These are phyloP conservation scores for Acanthurus lineatus DNA, from an alignment of 2,797 vertebrate species.

Conservation along the genomic window DNA sequence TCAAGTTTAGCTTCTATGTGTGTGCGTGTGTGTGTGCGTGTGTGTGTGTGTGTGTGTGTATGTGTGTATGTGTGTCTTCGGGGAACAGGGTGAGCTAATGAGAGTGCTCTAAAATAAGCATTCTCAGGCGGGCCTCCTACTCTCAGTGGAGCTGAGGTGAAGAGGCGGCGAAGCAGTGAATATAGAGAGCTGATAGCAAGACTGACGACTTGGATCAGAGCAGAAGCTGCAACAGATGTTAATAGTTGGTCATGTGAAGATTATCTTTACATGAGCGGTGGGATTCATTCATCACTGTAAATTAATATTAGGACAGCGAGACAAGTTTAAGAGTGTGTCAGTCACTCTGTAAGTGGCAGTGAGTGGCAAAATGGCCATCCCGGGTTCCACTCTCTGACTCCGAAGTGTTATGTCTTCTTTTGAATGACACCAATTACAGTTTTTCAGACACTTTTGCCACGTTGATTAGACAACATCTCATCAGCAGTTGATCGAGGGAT, in stretches of 20 bases:
- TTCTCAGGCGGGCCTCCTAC: slow-evolving; percentile 59
- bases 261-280: not conserved
- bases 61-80: slow-evolving; percentile 32
- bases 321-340: not conserved
- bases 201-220: slow-evolving; percentile 4
- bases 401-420: slow-evolving; percentile 40
- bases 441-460: slow-evolving; percentile 4
- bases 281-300: not conserved
- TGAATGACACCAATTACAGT: slow-evolving; percentile 32
- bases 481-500: slow-evolving; percentile 34
- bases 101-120: slow-evolving; percentile 82
- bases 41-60: not conserved
- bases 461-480: slow-evolving; percentile 44
- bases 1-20: slow-evolving; percentile 21
- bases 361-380: slow-evolving; percentile 8
- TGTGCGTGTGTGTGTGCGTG: slow-evolving; percentile 4
- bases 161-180: slow-evolving; percentile 31
- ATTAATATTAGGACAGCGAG: slow-evolving; percentile 8
- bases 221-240: slow-evolving; percentile 17
- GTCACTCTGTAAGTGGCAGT: slow-evolving; percentile 26
- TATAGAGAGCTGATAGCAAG: slow-evolving; percentile 26
- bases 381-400: slow-evolving; percentile 36
- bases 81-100: slow-evolving; percentile 79
- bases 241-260: slow-evolving; percentile 19
- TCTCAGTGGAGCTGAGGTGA: slow-evolving; percentile 51